Evolutionary conservation across 2,888 invertebrate species (phyloP).

Genomic region (Amblyjoppa proteus): DNA sequence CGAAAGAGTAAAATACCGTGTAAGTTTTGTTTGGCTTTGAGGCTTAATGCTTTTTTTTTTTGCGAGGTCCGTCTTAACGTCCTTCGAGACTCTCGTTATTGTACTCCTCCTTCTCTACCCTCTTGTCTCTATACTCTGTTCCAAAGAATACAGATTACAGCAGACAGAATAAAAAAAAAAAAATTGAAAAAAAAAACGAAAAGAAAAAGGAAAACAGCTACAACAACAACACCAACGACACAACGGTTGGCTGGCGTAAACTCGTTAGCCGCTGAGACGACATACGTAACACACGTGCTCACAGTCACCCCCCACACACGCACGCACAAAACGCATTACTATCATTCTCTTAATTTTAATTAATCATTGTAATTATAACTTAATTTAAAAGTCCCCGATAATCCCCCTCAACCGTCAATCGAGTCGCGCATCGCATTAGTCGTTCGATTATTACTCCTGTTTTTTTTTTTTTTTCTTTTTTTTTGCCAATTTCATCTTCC

Average conservation of each 20-base stretch:
- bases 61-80: slow-evolving; percentile 64
- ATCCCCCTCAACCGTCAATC: slow-evolving; percentile 42
- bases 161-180: slow-evolving; percentile 24
- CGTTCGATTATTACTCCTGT: slow-evolving; percentile 37
- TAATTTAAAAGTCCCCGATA: slow-evolving; percentile 52
- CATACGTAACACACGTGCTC: slow-evolving; percentile 52
- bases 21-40: slow-evolving; percentile 81
- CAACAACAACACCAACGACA: slow-evolving; percentile 39
- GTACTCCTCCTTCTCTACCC: slow-evolving; percentile 44
- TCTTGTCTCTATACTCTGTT: slow-evolving; percentile 60
- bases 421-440: slow-evolving; percentile 50
- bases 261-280: slow-evolving; percentile 19
- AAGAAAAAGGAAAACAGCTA: slow-evolving; percentile 34
- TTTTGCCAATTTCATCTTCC: slow-evolving; percentile 63
- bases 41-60: slow-evolving; percentile 80
- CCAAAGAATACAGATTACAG: slow-evolving; percentile 53
- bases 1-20: slow-evolving; percentile 65
- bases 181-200: slow-evolving; percentile 5
- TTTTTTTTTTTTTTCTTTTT: slow-evolving; percentile 53
- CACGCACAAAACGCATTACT: slow-evolving; percentile 66
- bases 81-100: slow-evolving; percentile 64
- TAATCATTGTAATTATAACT: slow-evolving; percentile 70
- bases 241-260: slow-evolving; percentile 10
- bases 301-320: slow-evolving; percentile 56
- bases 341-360: slow-evolving; percentile 68